Percentiles rank a stretch among this genome's conserved stretches.
These are phyloP conservation scores for Zootoca vivipara DNA, from an alignment of 2,113 vertebrate species.

Conservation along the genomic window DNA sequence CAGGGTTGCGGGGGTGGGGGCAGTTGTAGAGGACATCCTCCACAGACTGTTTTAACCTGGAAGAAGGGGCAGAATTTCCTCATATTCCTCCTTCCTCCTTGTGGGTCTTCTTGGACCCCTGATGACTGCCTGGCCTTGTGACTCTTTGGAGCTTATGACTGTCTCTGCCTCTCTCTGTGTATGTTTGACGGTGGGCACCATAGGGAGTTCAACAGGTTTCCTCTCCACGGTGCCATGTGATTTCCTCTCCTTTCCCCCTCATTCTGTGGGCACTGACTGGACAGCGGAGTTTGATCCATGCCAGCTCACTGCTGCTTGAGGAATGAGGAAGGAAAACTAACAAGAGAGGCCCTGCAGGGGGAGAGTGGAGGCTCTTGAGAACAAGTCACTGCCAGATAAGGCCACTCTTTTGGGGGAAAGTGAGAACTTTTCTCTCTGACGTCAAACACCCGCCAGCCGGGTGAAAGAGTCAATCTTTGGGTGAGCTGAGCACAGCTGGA, in stretches of 20 bases:
- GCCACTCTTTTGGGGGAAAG: not conserved
- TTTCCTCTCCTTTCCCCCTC: not conserved
- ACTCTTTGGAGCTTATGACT: not conserved
- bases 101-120: not conserved
- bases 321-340: not conserved
- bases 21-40: not conserved
- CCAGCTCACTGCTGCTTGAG: not conserved
- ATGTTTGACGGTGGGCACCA: not conserved
- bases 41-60: not conserved
- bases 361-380: not conserved
- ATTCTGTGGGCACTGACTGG: not conserved
- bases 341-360: not conserved
- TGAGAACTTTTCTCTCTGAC: not conserved
- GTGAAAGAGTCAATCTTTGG: not conserved
- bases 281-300: not conserved
- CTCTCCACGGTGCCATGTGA: not conserved
- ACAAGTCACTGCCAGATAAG: not conserved
- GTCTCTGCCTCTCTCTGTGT: not conserved
- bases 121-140: not conserved
- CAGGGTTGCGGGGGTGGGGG: not conserved
- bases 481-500: not conserved
- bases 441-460: not conserved
- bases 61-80: not conserved
- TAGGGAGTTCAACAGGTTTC: not conserved
- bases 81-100: not conserved